These are phyloP conservation scores for Trichechus manatus DNA, from an alignment of 2,113 vertebrate species.

Conservation along the genomic window DNA sequence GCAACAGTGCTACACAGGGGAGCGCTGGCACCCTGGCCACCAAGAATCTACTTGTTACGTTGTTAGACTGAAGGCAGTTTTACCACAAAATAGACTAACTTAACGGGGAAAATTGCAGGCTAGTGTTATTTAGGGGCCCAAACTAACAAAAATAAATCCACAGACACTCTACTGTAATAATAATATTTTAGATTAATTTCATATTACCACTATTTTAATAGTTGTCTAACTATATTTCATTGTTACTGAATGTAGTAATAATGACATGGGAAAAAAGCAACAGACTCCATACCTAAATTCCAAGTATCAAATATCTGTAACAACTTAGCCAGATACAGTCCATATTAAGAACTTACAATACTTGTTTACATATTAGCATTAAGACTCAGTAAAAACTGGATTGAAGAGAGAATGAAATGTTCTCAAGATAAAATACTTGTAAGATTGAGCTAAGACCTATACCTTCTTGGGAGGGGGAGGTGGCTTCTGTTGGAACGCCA, in stretches of 20 bases:
- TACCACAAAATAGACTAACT: not conserved
- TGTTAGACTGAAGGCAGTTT: not conserved
- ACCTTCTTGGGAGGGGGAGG: constrained; percentile 99
- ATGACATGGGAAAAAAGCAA: constrained; percentile 11
- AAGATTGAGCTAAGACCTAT: not conserved
- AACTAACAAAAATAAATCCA: constrained; percentile 48
- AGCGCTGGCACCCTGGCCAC: not conserved
- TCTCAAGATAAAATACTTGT: constrained; percentile 3
- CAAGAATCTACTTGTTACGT: not conserved
- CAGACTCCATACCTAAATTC: not conserved
- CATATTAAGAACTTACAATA: constrained; percentile 30
- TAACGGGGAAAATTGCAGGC: not conserved
- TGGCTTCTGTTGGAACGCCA: constrained; percentile 97
- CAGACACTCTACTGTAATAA: not conserved
- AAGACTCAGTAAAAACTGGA: not conserved
- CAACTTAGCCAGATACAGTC: not conserved
- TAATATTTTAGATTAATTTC: constrained; percentile 60
- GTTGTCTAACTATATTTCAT: constrained; percentile 33
- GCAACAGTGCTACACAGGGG: not conserved
- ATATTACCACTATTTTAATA: constrained; percentile 61
- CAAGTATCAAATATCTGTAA: constrained; percentile 49
- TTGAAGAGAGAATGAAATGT: not conserved
- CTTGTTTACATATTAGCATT: constrained; percentile 8
- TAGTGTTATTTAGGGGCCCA: not conserved
- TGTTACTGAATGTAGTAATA: constrained; percentile 21